Base-by-base conservation (phyloP, 2,113 vertebrate genomes). In the Labrus mixtus region DNA sequence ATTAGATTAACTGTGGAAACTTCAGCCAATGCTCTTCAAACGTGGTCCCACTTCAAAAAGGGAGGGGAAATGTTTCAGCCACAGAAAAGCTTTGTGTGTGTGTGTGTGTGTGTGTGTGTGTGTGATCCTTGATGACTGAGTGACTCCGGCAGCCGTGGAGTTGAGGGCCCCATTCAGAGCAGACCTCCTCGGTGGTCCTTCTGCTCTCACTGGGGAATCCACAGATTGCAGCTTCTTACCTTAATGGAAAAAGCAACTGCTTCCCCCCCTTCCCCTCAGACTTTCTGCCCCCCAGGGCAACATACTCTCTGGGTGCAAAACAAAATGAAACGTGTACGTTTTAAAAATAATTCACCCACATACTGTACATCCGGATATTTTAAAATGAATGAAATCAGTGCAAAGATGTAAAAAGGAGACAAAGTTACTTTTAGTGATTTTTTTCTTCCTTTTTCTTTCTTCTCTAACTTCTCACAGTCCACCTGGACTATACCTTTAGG, bases 141-240 rank as follows among this genome's bases (percentile, higher is more conserved):
- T 87, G 87, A 89, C 83, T 88, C 61, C 57, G 80, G 91, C 93
- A 94, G 93, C 91, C 89, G 90, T 78, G 59, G 79, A 84, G 85
- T 81, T 86, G 74, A 92, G 89, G 84, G 89, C 72, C 78, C 61
- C 82, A 83, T 81, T 91, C 86, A 92, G 87, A 88, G 87, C 72
- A 13, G 58, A 15, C 46, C 84, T 89, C 88, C 87, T 89, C 80
- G 92, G 93, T 94, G 94, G 94, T 94, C 94, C 48, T 78, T 84
- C 84, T 90, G 87, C 82, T 89, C 90, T 87, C 83, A 76, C 89
- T 84, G 82, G 92, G 91, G 91, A 93, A 83, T 90, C 89, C 77
- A 76, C 81, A 86, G 74, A 87, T 89, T 80, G 83, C 78, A 70
- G 76, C 86, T 90, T 81, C 83, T 86, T 85, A 85, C 72, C 83